Conservation (phyloP, 2,113 vertebrate species). For the Xiphorhynchus elegans region DNA sequence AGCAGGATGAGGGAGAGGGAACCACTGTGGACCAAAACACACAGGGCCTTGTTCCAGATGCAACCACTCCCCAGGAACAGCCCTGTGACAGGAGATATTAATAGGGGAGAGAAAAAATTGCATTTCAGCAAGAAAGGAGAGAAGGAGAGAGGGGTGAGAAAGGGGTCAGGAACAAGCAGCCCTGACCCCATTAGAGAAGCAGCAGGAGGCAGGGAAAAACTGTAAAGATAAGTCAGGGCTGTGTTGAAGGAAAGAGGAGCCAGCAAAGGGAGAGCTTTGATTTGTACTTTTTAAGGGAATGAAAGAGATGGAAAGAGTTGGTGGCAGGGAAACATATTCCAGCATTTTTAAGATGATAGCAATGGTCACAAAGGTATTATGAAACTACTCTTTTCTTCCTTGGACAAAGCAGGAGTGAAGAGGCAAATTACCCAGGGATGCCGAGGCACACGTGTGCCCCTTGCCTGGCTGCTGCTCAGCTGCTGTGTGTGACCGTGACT, state of each 20-base stretch:
- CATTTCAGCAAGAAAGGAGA: not conserved
- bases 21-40: not conserved
- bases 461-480: not conserved
- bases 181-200: constrained; percentile 39
- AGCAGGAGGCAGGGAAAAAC: not conserved
- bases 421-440: not conserved
- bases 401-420: not conserved
- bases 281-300: not conserved
- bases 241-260: not conserved
- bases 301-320: not conserved
- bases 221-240: not conserved
- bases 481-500: not conserved
- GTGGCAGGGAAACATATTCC: not conserved
- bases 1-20: not conserved
- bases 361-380: not conserved
- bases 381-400: not conserved
- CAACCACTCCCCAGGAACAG: not conserved
- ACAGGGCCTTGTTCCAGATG: not conserved
- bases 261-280: constrained; percentile 21
- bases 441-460: not conserved
- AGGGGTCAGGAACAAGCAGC: constrained; percentile 11
- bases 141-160: constrained; percentile 20
- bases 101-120: not conserved
- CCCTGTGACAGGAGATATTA: constrained; percentile 9
- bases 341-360: not conserved